Evolutionary conservation across 2,888 invertebrate genomes (phyloP).

Genomic region (Periphyllus acericola): DNA sequence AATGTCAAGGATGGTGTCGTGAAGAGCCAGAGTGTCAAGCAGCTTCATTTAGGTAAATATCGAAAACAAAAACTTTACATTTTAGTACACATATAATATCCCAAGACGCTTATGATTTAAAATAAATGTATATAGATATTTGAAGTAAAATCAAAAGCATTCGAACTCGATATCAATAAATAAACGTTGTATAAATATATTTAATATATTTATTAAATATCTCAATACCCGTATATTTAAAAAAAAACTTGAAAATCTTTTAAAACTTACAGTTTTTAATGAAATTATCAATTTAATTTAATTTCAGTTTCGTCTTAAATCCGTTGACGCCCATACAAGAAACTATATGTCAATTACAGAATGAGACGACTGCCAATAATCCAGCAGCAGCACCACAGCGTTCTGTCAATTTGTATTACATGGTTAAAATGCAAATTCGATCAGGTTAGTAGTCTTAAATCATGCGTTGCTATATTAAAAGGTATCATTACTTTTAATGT

Average conservation of each 20-base stretch:
- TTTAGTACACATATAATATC: too few relatives aligned
- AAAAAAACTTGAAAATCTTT: too few relatives aligned
- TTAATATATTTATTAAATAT: too few relatives aligned
- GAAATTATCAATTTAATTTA: conserved; percentile 64
- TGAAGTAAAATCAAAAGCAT: too few relatives aligned
- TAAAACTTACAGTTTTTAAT: too few relatives aligned
- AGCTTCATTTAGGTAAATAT: conserved; percentile 79
- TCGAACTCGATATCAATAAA: too few relatives aligned
- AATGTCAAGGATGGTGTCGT: conserved; percentile 95
- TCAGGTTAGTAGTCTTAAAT: conserved; percentile 70
- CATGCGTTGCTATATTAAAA: neutral
- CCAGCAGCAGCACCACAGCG: conserved; percentile 84
- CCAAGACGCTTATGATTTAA: too few relatives aligned
- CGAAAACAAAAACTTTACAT: neutral
- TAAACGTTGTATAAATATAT: too few relatives aligned
- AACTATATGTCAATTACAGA: conserved; percentile 89
- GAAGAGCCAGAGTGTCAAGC: conserved; percentile 93
- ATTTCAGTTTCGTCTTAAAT: conserved; percentile 87
- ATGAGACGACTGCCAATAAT: conserved; percentile 90
- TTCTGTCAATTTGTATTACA: conserved; percentile 92
- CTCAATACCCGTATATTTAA: too few relatives aligned
- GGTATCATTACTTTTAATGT: neutral
- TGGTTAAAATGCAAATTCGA: conserved; percentile 90
- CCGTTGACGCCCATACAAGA: conserved; percentile 92
- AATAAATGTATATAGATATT: too few relatives aligned